Evolutionary conservation across 2,113 vertebrate species (phyloP), one percentile per base, ranked within the genome.

Genomic region (Ciconia boyciana): DNA sequence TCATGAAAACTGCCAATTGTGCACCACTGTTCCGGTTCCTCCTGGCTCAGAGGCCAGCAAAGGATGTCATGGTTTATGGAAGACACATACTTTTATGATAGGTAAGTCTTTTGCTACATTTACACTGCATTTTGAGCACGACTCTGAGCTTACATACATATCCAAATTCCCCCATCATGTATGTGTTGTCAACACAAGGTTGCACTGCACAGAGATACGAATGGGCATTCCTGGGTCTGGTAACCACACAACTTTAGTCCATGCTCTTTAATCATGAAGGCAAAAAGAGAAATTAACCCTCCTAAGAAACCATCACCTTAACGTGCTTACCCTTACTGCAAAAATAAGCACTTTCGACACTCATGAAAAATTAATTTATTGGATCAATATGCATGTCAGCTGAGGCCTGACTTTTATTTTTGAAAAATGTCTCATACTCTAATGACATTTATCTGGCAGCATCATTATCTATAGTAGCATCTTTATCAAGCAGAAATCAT

Each of bases 401-500:
- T 66, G 55, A 69, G 52, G 11, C 36, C 13, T 55, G 60, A 84
- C 62, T 41, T 48, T 84, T 87, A 22, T 11, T 75, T 79, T 54
- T 65, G 6, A 76, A 85, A 81, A 68, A 87, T 15, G 6, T 13
- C 28, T 89, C 28, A 29, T 60, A n/a, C 21, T 60, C 28, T n/a
- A 84, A 32, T 18, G 54, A 41, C 70, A 90, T 70, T 85, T 66
- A 75, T 71, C 69, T 84, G 62, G 22, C 71, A 95, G 31, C 43
- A 86, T 72, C 32, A 60, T 94, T 89, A 78, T 36, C 61, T 58
- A 26, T 1, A 84, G 14, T 4, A 89, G 55, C 13, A 82, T 51
- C 61, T 87, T 91, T 69, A 64, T 69, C 57, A 93, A 87, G 44
- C 16, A 90, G 36, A 68, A 92, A 81, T 80, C 29, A 46, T 74